Base-by-base conservation (phyloP, 2,797 vertebrate species). In the Mus caroli region DNA sequence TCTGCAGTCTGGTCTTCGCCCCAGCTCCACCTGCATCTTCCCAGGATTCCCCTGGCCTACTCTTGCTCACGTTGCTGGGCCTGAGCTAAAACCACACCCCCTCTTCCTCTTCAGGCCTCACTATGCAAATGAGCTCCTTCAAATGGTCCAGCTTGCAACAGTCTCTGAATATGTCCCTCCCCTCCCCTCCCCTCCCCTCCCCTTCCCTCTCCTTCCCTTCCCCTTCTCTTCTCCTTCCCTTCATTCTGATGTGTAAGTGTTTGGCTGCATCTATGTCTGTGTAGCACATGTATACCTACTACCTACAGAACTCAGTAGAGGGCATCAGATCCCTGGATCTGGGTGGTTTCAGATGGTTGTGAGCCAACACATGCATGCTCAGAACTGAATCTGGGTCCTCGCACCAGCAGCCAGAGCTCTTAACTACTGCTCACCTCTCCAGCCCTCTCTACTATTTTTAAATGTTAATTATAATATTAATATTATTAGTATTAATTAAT, bases 61-160 rank as follows among this genome's bases (percentile, higher is more conserved):
- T 94, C 3, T 62, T 71, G 37, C 34, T 87, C n/a, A 17, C 3
- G 28, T 6, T 0, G 9, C 0, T 92, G 14, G 3, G 40, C 50
- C 50, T 79, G 31, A 54, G 31, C 31, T 34, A 54, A 54, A 54
- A 31, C 15, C 46, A 40, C 34, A 6, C 73, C 10, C 4, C 85
- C 31, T 22, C 64, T 26, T 92, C 40, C 87, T 85, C 50, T 50
- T 94, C 31, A 76, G 75, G 20, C 50, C 31, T 93, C 34, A 40
- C 76, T 94, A 69, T 87, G 88, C 19, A 85, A 73, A 58, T 37
- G 69, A 87, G 37, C 17, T 79, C 13, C 92, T 93, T 94, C 56
- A 76, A 6, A 34, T 67, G 14, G 90, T 95, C 31, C 50, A 78
- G 69, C 7, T 62, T 10, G 56, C 17, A 52, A 43, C 8, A 1